Evolutionary conservation across 64 coral and sea anemone genomes (phyloP), one percentile per base, ranked within the genome.

Genomic region (Pocillopora verrucosa): DNA sequence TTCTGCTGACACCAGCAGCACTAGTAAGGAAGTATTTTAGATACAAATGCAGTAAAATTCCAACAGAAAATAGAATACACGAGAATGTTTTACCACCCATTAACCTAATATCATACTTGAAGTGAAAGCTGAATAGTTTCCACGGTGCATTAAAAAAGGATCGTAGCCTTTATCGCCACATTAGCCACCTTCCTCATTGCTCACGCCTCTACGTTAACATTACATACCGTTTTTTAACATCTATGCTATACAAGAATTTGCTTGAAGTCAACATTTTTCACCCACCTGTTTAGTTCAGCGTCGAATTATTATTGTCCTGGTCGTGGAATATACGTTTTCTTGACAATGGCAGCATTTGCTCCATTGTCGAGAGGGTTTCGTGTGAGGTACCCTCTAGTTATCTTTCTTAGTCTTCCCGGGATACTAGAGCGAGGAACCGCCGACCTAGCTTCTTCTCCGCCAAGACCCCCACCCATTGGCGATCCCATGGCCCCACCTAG

Each of bases 301-400:
- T 16, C 65, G 9, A 22, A 38, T 58, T 72, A 7, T n/a, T 72
- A 85, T 24, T 85, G 63, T 85, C 19, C 37, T 72, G 90, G 86
- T 75, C 60, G 35, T 56, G 94, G 94, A 78, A 96, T 92, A 11
- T 88, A 80, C 36, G 82, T 86, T 77, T 96, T 96, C 80, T 96
- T 96, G 3, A 96, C 94, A 72, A 96, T 96, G 45, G 91, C 80
- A 10, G 90, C 87, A 67, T 88, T 92, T 65, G 79, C 62, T 17
- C 94, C 94, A 70, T 92, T 81, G 57, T 96, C 94, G 6, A 96
- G 90, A 4, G 86, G 90, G 51, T 89, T 57, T 65, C 65, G 81
- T 72, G 80, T 81, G 34, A 96, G 92, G 56, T 93, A 93, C 0
- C 92, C 92, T 38, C 30, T 80, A 19, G 87, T 93, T 84, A 61